Conservation (phyloP, 1,140 invertebrate genomes). For the Teleogryllus occipitalis region DNA sequence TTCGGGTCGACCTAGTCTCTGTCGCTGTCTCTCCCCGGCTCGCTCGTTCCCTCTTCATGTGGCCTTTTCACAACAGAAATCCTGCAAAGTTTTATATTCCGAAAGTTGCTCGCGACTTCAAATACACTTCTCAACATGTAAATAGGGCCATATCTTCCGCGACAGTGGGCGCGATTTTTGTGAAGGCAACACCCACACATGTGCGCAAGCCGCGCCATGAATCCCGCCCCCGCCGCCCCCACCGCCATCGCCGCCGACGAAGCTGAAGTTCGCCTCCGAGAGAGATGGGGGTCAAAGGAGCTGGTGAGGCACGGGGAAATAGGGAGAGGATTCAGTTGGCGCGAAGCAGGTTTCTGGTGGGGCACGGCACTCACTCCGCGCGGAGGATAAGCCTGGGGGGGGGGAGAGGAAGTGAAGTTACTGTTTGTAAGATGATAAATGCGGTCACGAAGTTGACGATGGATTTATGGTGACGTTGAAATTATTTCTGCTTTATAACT, state of each 20-base stretch:
- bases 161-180: background rate
- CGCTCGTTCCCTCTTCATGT: background rate
- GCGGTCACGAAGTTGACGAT: too few relatives aligned
- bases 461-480: too few relatives aligned
- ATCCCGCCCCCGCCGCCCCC: too few relatives aligned
- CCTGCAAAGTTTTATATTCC: background rate
- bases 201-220: too few relatives aligned
- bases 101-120: background rate
- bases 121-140: constrained; percentile 1
- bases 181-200: background rate
- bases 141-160: background rate
- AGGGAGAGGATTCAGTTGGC: too few relatives aligned
- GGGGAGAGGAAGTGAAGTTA: too few relatives aligned
- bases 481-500: too few relatives aligned
- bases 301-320: background rate
- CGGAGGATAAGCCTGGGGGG: too few relatives aligned
- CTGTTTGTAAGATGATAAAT: too few relatives aligned
- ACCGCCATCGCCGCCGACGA: too few relatives aligned
- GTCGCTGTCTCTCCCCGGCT: background rate
- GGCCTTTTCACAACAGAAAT: background rate
- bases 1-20: background rate
- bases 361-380: too few relatives aligned
- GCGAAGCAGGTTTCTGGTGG: too few relatives aligned
- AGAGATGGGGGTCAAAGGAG: background rate
- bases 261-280: background rate